Conservation (phyloP, 2,888 invertebrate species). For the Eledona agricola region DNA sequence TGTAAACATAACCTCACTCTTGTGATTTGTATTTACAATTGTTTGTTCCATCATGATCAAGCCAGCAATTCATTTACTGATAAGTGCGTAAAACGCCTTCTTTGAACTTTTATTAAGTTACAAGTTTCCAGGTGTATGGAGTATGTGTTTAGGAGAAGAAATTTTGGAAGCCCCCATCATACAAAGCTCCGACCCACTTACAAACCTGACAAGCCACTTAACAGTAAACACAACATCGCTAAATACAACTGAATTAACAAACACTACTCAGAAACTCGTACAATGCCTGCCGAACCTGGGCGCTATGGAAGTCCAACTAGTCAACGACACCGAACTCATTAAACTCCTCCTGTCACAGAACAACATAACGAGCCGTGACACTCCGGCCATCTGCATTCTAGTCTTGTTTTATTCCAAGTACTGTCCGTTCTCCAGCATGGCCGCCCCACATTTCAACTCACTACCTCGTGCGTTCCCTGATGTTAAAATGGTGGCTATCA, state of each 20-base stretch:
- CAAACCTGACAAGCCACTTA: too few species aligned
- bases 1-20: slow-evolving; percentile 1
- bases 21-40: too few species aligned
- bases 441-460: slow-evolving; percentile 91
- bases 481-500: slow-evolving; percentile 87
- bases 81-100: too few species aligned
- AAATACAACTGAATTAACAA: slow-evolving; percentile 43
- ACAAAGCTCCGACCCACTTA: too few species aligned
- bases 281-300: slow-evolving; percentile 55
- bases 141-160: too few species aligned
- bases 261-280: slow-evolving; percentile 53
- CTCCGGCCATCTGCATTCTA: slow-evolving; percentile 74
- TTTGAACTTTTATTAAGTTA: too few species aligned
- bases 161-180: too few species aligned
- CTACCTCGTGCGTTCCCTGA: slow-evolving; percentile 86
- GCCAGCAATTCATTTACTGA: too few species aligned
- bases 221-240: slow-evolving; percentile 11
- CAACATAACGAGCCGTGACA: slow-evolving; percentile 72
- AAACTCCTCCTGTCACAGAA: slow-evolving; percentile 71
- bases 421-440: slow-evolving; percentile 89
- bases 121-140: too few species aligned
- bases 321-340: slow-evolving; percentile 76
- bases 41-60: too few species aligned
- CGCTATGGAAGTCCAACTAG: slow-evolving; percentile 67
- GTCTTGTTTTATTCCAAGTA: slow-evolving; percentile 90